A percentile compares a stretch with the other conserved stretches of the same genome.
Conservation (phyloP, 2,113 vertebrate genomes). For the Gracilinanus agilis region DNA sequence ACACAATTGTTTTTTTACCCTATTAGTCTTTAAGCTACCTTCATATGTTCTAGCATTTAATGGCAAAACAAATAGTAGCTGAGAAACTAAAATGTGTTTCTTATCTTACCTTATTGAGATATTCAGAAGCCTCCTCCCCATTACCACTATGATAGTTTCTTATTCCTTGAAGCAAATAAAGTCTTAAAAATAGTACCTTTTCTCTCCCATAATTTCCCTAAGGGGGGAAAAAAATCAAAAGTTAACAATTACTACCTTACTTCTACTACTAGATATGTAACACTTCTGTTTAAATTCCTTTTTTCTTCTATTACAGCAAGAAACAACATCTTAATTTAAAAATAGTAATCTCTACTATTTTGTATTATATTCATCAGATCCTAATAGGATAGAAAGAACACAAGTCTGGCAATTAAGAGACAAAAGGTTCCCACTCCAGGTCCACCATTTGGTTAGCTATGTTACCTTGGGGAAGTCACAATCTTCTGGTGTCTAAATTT, state of each 20-base stretch:
- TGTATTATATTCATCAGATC: neutral
- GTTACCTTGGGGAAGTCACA: neutral
- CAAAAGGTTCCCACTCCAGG: neutral
- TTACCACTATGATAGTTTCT: conserved; percentile 92
- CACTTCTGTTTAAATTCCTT: neutral
- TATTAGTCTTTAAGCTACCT: neutral
- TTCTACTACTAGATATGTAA: neutral
- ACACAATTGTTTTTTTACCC: neutral
- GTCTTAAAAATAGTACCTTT: conserved; percentile 94
- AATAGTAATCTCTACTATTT: neutral
- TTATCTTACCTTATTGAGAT: conserved; percentile 88
- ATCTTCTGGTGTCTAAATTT: neutral
- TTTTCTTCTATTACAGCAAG: neutral
- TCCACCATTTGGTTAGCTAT: neutral
- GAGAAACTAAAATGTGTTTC: neutral
- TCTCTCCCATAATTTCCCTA: conserved; percentile 96
- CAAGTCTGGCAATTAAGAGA: neutral
- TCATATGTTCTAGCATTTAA: neutral
- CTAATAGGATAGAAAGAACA: neutral
- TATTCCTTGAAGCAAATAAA: conserved; percentile 95
- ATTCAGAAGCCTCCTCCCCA: conserved; percentile 86
- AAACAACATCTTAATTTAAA: neutral
- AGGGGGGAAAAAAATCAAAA: conserved; percentile 51
- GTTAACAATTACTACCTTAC: neutral
- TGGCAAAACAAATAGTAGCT: neutral